Percentiles rank a stretch among this genome's conserved stretches.
phyloP scores from a whole-genome alignment of 2,888 invertebrate genomes.

The Patella caerulea region DNA sequence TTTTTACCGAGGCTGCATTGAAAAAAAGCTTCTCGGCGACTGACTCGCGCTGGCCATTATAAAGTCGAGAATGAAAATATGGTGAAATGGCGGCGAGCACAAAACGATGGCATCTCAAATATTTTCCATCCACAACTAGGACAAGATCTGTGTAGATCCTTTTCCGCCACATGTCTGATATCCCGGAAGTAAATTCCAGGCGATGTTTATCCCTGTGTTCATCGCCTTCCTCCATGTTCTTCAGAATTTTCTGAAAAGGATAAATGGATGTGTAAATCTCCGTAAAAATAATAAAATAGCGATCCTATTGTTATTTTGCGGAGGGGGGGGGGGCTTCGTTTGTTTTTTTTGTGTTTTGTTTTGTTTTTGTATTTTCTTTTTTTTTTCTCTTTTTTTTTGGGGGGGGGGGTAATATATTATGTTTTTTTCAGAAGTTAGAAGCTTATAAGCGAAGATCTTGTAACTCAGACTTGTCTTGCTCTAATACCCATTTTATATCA shows the following conservation, averaged over 20 bases:
- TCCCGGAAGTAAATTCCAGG: conserved; percentile 27
- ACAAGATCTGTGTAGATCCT: conserved; percentile 35
- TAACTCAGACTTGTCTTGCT: too few species aligned
- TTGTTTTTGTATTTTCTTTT: too few species aligned
- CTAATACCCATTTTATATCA: too few species aligned
- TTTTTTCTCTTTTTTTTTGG: too few species aligned
- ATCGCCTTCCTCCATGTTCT: conserved; percentile 9
- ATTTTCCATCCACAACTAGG: conserved; percentile 31
- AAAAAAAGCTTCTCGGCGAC: conserved; percentile 29
- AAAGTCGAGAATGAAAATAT: conserved; percentile 34
- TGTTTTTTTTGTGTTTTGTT: too few species aligned
- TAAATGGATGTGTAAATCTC: too few species aligned
- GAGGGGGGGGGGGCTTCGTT: too few species aligned
- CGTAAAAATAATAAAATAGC: too few species aligned
- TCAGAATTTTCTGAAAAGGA: background rate
- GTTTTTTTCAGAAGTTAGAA: too few species aligned
- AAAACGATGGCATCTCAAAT: conserved; percentile 29
- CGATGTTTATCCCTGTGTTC: conserved; percentile 24
- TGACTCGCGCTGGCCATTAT: conserved; percentile 30
- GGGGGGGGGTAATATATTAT: too few species aligned
- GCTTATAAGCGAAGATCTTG: too few species aligned
- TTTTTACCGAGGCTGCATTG: conserved; percentile 9
- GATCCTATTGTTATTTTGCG: too few species aligned
- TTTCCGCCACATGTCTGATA: conserved; percentile 29
- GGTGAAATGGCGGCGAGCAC: conserved; percentile 32